Evolutionary conservation across 2,888 invertebrate species (phyloP).

Genomic region (Epinotia ramella): DNA sequence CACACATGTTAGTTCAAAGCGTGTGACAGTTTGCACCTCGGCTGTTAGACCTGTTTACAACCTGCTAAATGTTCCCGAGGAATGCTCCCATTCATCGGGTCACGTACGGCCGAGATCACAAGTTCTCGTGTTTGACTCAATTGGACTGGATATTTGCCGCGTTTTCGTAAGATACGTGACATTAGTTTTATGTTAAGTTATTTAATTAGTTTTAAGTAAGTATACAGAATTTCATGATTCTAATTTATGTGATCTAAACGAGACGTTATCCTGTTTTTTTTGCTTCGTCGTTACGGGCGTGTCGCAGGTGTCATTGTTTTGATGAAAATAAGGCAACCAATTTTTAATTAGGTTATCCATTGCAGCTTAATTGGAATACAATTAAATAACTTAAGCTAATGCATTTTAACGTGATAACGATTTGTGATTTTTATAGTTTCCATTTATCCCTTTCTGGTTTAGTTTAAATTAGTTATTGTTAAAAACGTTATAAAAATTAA

Average conservation of each 20-base stretch:
- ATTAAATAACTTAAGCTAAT: background rate
- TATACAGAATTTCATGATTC: too few relatives aligned
- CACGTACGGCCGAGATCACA: slow-evolving; percentile 69
- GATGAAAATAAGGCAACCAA: too few relatives aligned
- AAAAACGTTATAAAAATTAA: too few relatives aligned
- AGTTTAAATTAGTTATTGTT: background rate
- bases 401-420: too few relatives aligned
- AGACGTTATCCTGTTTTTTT: too few relatives aligned
- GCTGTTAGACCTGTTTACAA: slow-evolving; percentile 80
- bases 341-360: too few relatives aligned
- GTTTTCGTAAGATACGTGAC: background rate
- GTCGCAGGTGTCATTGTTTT: too few relatives aligned
- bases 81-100: slow-evolving; percentile 68
- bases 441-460: background rate
- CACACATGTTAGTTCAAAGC: slow-evolving; percentile 27
- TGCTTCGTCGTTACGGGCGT: too few relatives aligned
- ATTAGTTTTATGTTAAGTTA: too few relatives aligned
- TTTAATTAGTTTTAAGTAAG: background rate
- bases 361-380: background rate
- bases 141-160: slow-evolving; percentile 1
- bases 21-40: slow-evolving; percentile 71
- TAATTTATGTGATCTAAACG: too few relatives aligned
- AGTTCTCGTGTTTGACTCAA: slow-evolving; percentile 48
- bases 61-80: slow-evolving; percentile 69
- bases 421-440: background rate